Base-by-base conservation (phyloP, 2,888 invertebrate species). In the Leucophenga maculata region DNA sequence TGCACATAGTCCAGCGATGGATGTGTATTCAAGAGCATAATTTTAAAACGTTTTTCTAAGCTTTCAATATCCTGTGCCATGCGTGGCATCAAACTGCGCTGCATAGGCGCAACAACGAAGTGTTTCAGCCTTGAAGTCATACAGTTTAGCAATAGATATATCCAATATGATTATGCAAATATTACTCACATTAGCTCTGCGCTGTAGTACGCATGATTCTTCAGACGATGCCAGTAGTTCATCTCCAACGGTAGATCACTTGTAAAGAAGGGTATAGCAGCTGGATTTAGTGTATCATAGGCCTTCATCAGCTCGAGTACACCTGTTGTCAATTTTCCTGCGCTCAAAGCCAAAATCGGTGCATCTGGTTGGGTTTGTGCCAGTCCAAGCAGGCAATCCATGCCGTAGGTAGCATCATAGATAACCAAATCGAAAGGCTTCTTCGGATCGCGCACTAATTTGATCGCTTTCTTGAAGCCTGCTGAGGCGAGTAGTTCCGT, bases 21-120 rank as follows among this genome's bases (percentile, higher is more conserved):
- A 76, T 88, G 80, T 0, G 84, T 82, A 70, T 89, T 89, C 0
- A 88, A 80, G 13, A 89, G 74, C 13, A 83, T 73, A 2, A 89
- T 8, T 20, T 78, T 71, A 14, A 80, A 74, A 0, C 68, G 68
- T 14, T 57, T 26, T 14, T 26, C 8, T 14, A 22, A 13, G 11
- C 3, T 13, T n/a, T 13, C 39, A 11, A n/a, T 65, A 48, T 18
- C 13, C 54, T 16, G 48, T 4, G 48, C 3, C 46, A 54, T n/a
- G 1, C n/a, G 13, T 8, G 57, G 31, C 57, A 26, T 11, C 14
- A 26, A 26, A 26, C 22, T 57, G n/a, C 6, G 26, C 16, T 22
- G 31, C 26, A 59, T 1, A 1, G 62, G 62, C 11, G 13, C 39
- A 9, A 62, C 44, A 2, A 14, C 66, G 70, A 6, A 78, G 44